Evolutionary conservation across 2,113 vertebrate species (phyloP).

Genomic region (Scopus umbretta): DNA sequence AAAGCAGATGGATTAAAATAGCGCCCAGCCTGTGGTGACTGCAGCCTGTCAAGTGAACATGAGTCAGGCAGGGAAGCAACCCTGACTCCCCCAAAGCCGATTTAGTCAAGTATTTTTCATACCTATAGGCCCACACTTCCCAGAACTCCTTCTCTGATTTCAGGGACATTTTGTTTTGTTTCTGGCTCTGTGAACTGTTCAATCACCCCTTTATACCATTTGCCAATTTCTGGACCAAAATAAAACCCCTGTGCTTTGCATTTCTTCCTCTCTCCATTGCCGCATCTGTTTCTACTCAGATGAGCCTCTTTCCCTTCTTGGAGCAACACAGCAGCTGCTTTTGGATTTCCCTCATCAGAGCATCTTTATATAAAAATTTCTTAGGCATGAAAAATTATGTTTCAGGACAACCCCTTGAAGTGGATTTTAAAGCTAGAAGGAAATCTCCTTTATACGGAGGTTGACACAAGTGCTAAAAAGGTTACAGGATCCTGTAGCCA

Average conservation of each 20-base stretch:
- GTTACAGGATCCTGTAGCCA: neutral
- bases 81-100: neutral
- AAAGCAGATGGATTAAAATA: neutral
- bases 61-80: neutral
- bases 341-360: slow-evolving; percentile 59
- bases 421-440: slow-evolving; percentile 9
- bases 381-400: slow-evolving; percentile 32
- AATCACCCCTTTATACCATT: neutral
- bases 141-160: neutral
- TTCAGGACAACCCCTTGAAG: slow-evolving; percentile 38
- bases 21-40: neutral
- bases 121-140: neutral
- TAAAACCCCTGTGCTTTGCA: slow-evolving; percentile 28
- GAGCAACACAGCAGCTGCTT: slow-evolving; percentile 21
- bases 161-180: neutral
- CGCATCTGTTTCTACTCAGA: slow-evolving; percentile 32
- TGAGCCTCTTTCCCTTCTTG: neutral
- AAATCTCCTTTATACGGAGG: neutral
- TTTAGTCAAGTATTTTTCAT: neutral
- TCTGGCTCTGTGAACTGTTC: neutral
- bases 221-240: slow-evolving; percentile 21
- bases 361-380: slow-evolving; percentile 35
- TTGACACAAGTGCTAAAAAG: neutral
- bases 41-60: neutral
- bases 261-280: slow-evolving; percentile 3